Conservation (phyloP, 2,797 vertebrate species). For the Sebastes ruberrimus region DNA sequence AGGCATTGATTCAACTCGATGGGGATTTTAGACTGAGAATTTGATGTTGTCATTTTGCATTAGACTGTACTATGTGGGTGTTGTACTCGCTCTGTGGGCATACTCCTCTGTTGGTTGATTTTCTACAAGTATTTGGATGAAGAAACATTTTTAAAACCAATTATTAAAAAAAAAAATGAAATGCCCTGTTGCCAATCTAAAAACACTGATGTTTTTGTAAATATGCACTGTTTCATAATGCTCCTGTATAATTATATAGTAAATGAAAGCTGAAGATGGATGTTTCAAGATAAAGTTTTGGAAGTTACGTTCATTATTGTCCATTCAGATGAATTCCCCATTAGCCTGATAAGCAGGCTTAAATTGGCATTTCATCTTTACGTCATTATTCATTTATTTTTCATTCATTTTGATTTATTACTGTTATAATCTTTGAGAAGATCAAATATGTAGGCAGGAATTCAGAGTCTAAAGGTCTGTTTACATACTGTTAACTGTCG, state of each 20-base stretch:
- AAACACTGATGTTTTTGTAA: not conserved
- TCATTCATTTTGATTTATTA: not conserved
- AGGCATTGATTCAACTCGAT: not conserved
- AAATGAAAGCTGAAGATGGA: not conserved
- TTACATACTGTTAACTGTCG: not conserved
- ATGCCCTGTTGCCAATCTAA: not conserved
- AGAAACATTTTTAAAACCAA: not conserved
- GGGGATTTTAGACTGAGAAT: not conserved
- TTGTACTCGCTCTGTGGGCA: not conserved
- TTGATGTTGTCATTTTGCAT: not conserved
- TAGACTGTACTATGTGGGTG: not conserved
- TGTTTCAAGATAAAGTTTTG: not conserved
- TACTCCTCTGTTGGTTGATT: not conserved
- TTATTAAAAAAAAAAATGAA: not conserved
- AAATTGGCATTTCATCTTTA: not conserved
- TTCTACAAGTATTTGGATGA: not conserved
- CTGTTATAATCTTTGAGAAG: not conserved
- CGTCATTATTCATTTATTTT: not conserved
- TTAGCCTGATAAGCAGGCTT: not conserved
- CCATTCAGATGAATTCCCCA: not conserved
- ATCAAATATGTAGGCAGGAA: not conserved
- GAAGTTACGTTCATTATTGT: not conserved
- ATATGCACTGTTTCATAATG: not conserved
- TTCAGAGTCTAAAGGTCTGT: not conserved
- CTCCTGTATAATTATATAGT: not conserved